Conservation (phyloP, 2,113 vertebrate genomes). For the Hassar affinis region DNA sequence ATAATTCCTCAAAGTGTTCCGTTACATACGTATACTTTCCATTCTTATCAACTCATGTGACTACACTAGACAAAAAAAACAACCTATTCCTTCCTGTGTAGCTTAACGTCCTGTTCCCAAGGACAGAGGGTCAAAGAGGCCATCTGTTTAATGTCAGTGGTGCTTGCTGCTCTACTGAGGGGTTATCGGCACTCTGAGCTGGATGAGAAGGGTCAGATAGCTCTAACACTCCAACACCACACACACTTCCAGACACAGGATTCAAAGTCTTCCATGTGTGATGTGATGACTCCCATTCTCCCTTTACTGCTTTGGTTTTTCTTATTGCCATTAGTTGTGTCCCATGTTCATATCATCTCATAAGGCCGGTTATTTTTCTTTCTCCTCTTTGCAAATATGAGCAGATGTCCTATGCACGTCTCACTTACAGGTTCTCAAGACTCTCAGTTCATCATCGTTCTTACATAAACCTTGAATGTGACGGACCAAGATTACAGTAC, state of each 20-base stretch:
- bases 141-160: conserved; percentile 72
- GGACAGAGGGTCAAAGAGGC: conserved; percentile 62
- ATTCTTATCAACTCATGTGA: conserved; percentile 41
- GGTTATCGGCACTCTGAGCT: conserved; percentile 67
- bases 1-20: conserved; percentile 36
- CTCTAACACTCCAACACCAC: conserved; percentile 64
- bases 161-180: conserved; percentile 58
- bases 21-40: conserved; percentile 42
- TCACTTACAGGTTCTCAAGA: no score
- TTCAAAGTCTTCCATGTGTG: conserved; percentile 58
- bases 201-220: conserved; percentile 59
- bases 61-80: conserved; percentile 16
- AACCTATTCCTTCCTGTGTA: conserved; percentile 45
- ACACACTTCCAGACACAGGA: conserved; percentile 60
- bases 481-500: background rate
- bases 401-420: no score
- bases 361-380: background rate
- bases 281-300: conserved; percentile 55
- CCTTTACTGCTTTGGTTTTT: background rate
- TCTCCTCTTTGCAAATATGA: background rate
- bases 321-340: background rate
- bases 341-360: background rate
- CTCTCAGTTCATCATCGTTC: background rate
- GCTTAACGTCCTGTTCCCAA: conserved; percentile 58
- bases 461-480: conserved; percentile 22